Evolutionary conservation across 2,888 invertebrate genomes (phyloP), one percentile per base, ranked within the genome.

Genomic region (Sisyra nigra): DNA sequence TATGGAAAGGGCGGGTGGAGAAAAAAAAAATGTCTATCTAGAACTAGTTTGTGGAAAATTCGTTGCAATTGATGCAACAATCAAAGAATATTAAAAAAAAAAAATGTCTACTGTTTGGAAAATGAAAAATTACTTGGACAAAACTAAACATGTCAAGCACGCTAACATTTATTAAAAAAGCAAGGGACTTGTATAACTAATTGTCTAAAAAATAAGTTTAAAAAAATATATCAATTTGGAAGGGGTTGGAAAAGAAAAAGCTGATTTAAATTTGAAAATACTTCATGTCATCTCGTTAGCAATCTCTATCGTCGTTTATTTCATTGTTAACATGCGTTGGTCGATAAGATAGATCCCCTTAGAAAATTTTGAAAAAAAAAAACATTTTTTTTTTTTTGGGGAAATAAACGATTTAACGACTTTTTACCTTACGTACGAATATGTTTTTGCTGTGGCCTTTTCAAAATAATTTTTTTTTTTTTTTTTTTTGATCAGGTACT

Each of bases 81-180:
- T 30, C n/a, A n/a, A n/a, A 24, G 11, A 34, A 11, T 15, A 34
- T 8, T 8, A 34, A 34, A 34, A 8, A 11, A 14, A 34, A 34
- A 34, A 34, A 8, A 34, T 3, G 11, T 3, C 34, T 34, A 34
- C 15, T 8, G 3, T 34, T 34, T 34, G 15, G 34, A 34, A 24
- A 24, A 24, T 24, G 24, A 24, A 24, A 24, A 24, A 24, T 24
- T 24, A 24, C 24, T 24, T 24, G 24, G 24, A 24, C 3, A 24
- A 24, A 24, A 24, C 24, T 35, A 42, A 35, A 39, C 39, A 19
- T n/a, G 17, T 19, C 39, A 39, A 39, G 39, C 39, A 39, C 18
- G 39, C 39, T 39, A 39, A 39, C 39, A 39, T 24, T 19, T 39
- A 39, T 9, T 17, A 37, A 18, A 17, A 39, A 39, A 39, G 39